Percentiles rank a stretch among this genome's conserved stretches.
phyloP scores from a whole-genome alignment of 2,113 vertebrate genomes.

The Amblyopsis rosae region DNA sequence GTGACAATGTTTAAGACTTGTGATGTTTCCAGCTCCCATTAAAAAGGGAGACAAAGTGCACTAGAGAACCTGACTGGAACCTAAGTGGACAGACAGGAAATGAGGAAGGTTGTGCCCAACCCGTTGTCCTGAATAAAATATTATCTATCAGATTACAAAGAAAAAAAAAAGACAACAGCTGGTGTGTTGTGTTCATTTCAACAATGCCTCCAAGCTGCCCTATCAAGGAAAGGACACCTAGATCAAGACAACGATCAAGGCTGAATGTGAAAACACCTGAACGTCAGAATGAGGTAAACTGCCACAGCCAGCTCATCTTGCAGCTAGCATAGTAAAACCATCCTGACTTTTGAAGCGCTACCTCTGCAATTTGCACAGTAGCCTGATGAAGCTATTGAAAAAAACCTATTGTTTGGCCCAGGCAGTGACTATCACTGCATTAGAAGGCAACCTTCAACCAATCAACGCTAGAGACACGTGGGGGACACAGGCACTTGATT shows the following conservation, averaged over 20 bases:
- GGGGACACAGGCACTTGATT: too few relatives aligned
- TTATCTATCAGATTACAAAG: conserved; percentile 20
- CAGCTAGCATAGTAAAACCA: too few relatives aligned
- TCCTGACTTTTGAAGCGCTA: too few relatives aligned
- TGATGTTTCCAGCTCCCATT: conserved; percentile 45
- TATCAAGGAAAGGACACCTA: background rate
- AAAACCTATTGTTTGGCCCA: too few relatives aligned
- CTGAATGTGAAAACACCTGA: conserved; percentile 31
- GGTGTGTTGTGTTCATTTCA: conserved; percentile 1
- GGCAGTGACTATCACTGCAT: too few relatives aligned
- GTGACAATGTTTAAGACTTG: conserved; percentile 70
- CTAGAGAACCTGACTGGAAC: conserved; percentile 46
- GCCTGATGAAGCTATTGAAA: too few relatives aligned
- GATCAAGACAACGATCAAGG: conserved; percentile 7
- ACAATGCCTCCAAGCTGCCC: conserved; percentile 19
- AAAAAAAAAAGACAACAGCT: conserved; percentile 22
- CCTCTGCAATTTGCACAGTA: too few relatives aligned
- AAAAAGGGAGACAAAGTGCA: conserved; percentile 61
- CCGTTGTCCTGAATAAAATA: conserved; percentile 35
- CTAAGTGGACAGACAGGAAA: conserved; percentile 23
- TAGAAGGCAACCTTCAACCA: too few relatives aligned
- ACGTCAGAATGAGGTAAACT: conserved; percentile 51
- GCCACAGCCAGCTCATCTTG: conserved; percentile 18
- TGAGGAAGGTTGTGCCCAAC: conserved; percentile 13
- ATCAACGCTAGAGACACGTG: too few relatives aligned